Evolutionary conservation across 23 tunicate species (phyloP).

Genomic region (Ciona savignyi): DNA sequence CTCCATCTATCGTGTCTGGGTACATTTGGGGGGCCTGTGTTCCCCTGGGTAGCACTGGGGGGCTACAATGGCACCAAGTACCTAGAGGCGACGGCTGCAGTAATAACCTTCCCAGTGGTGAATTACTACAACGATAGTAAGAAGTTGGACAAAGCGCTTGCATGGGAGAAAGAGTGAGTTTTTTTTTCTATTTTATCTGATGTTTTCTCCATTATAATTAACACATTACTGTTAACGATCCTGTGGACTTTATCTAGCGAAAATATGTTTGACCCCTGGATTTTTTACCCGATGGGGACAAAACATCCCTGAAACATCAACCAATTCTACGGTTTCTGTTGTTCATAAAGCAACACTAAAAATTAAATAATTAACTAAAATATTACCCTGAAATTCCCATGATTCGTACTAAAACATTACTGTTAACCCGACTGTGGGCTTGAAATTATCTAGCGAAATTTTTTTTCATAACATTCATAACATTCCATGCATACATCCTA

Average conservation of each 20-base stretch:
- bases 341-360: too few relatives aligned
- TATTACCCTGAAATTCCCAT: too few relatives aligned
- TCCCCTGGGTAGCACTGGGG: constrained; percentile 93
- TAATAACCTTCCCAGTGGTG: constrained; percentile 73
- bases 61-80: constrained; percentile 65
- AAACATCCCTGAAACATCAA: too few relatives aligned
- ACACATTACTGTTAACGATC: too few relatives aligned
- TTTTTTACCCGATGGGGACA: too few relatives aligned
- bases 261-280: too few relatives aligned
- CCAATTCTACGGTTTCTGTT: too few relatives aligned
- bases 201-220: not conserved
- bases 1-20: constrained; percentile 92
- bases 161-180: constrained; percentile 85
- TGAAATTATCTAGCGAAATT: not conserved
- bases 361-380: too few relatives aligned
- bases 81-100: constrained; percentile 84
- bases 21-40: constrained; percentile 91
- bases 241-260: too few relatives aligned
- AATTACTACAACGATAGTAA: constrained; percentile 55
- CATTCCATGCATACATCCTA: too few relatives aligned
- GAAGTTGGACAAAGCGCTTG: constrained; percentile 60
- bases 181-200: not conserved
- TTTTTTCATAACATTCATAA: not conserved
- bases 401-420: too few relatives aligned
- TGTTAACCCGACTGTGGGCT: not conserved